phyloP scores from a whole-genome alignment of 1,140 invertebrate genomes.

The Trichonephila clavipes region DNA sequence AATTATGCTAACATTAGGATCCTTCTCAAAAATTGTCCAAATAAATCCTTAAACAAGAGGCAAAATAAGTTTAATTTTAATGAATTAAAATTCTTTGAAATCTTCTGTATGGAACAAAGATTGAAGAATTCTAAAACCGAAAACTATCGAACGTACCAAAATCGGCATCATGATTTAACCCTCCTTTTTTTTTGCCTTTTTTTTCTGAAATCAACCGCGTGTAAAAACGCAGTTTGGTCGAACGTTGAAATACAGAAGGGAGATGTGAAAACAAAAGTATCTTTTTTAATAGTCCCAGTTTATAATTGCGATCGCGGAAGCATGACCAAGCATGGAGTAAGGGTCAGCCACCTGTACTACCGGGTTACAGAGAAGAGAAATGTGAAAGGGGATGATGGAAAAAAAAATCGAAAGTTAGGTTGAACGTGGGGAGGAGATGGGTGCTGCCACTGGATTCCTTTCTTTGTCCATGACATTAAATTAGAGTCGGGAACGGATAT shows the following conservation, averaged over 20 bases:
- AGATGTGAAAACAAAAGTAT: conserved; percentile 17
- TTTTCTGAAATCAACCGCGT: background rate
- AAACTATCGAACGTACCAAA: no score
- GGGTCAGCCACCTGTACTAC: conserved; percentile 53
- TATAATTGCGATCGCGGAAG: conserved; percentile 47
- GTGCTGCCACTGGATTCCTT: background rate
- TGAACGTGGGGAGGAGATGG: background rate
- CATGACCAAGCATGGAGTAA: background rate
- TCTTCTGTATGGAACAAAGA: no score
- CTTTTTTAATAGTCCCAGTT: conserved; percentile 36
- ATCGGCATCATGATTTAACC: no score
- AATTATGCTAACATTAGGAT: no score
- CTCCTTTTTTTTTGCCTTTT: background rate
- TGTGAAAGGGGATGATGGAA: background rate
- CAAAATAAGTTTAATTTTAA: no score
- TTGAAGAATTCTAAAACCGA: no score
- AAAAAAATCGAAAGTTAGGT: conserved; percentile 5
- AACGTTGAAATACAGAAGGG: background rate
- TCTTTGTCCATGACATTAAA: conserved; percentile 32
- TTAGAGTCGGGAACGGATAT: background rate
- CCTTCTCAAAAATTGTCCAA: no score
- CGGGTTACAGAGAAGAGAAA: background rate
- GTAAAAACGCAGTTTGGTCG: background rate
- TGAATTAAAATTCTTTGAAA: no score
- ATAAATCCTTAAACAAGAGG: no score